Percentiles rank a stretch among this genome's conserved stretches.
phyloP scores from a whole-genome alignment of 1,140 invertebrate genomes.

The Chrysopa pallens region DNA sequence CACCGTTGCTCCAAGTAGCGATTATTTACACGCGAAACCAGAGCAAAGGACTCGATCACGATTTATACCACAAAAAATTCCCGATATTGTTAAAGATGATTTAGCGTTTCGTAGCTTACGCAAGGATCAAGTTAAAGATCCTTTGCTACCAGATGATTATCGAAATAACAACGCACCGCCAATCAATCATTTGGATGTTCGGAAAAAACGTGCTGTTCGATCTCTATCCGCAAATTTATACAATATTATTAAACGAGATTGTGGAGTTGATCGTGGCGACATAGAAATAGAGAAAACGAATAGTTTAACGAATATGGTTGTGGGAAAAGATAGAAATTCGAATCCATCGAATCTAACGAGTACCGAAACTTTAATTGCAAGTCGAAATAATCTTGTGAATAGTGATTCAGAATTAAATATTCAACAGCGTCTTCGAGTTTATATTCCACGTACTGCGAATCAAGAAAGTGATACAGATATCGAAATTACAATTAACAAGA shows the following conservation, averaged over 20 bases:
- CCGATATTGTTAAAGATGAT: constrained; percentile 73
- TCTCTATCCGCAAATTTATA: constrained; percentile 67
- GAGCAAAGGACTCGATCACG: constrained; percentile 34
- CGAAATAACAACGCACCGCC: constrained; percentile 17
- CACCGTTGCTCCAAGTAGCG: constrained; percentile 50
- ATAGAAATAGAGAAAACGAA: constrained; percentile 27
- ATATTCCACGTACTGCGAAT: background rate
- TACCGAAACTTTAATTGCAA: background rate
- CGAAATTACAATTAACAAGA: too few relatives aligned
- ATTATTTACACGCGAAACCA: constrained; percentile 64
- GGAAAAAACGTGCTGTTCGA: constrained; percentile 56
- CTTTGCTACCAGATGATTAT: constrained; percentile 21
- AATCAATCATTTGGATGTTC: constrained; percentile 22
- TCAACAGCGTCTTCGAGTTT: background rate
- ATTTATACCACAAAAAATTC: constrained; percentile 45
- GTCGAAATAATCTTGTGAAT: background rate
- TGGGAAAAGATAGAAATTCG: constrained; percentile 18
- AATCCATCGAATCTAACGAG: constrained; percentile 5
- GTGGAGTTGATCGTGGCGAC: constrained; percentile 16
- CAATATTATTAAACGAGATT: constrained; percentile 42
- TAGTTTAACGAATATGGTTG: constrained; percentile 25
- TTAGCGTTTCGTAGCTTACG: constrained; percentile 65
- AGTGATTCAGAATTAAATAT: background rate
- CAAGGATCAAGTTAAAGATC: constrained; percentile 44
- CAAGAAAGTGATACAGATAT: too few relatives aligned